Evolutionary conservation across 2,888 invertebrate genomes (phyloP), one percentile per base, ranked within the genome.

Genomic region (Calliphora vomitoria): DNA sequence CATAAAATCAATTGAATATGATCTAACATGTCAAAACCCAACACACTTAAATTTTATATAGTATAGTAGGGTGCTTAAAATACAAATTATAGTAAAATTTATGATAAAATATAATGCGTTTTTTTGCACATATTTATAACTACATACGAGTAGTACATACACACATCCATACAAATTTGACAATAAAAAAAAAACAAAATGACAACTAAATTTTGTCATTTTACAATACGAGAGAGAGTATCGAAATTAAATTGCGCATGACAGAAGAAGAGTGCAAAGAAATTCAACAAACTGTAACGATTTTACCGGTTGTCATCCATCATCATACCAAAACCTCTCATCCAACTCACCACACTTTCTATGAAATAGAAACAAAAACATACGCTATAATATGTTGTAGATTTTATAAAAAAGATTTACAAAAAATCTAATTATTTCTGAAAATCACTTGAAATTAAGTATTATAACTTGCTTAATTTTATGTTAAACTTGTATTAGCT

Each of bases 191-290:
- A 76, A 66, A 25, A 71, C 20, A 69, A 35, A 80, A 44, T 58
- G 18, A 81, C 66, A 76, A 58, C 60, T 76, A 53, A 69, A 72
- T 78, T 64, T 72, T 74, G 69, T 80, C 31, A 74, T 47, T 20
- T 60, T 4, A 44, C 3, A 53, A 76, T 64, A 64, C 41, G 38
- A 82, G 66, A 82, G 66, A 81, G 58, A 69, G 15, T 15, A 35
- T 38, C 25, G 41, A 66, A 78, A 41, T 38, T 35, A 31, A 75
- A 78, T 44, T 87, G 87, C 87, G 87, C 87, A 87, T 87, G 87
- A 74, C 81, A 60, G 58, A 68, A 60, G 8, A 58, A 25, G 62
- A 80, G 41, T 5, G 60, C 35, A 44, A 79, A 58, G 4, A 76
- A 71, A 80, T 74, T 58, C 25, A 80, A 78, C 47, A 68, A 80